Base-by-base conservation (phyloP, 2,888 invertebrate species). In the Himalopsyche tibetana region DNA sequence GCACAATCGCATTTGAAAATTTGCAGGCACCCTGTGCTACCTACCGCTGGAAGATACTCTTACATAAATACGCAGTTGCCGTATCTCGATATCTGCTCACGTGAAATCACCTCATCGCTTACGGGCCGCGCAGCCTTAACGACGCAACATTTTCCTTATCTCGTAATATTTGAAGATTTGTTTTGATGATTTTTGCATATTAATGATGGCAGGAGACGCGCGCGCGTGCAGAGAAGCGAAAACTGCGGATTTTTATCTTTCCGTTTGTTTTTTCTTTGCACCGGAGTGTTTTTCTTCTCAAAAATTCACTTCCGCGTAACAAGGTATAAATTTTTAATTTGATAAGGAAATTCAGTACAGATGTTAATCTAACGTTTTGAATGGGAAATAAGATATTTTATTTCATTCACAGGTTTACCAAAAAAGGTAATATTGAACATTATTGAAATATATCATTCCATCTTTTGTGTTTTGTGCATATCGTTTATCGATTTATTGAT, bases 141-240 rank as follows among this genome's bases (percentile, higher is more conserved):
- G 80, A 80, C 80, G 40, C 19, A 40, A 80, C 51, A 45, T 80
- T 80, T 80, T 80, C 80, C 80, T 80, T 80, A 80, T 80, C 80
- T 80, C 45, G 80, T 36, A 74, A 74, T 80, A 80, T 80, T 80
- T 80, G 80, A 80, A 80, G 80, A 45, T 80, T 80, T 80, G 80
- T 80, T 45, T 51, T 80, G 80, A 80, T 80, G 80, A 51, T 80
- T 45, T 80, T 80, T 80, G 45, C 80, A 80, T 80, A 80, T 80
- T 80, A 80, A 80, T 80, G 80, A 80, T 36, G 80, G n/a, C 11
- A 42, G 80, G 45, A 80, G 42, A 80, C 28, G 80, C 42, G 28
- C 42, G 80, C 42, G 80, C 80, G 45, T 45, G 51, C 80, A 9
- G 80, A 51, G 80, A 80, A 28, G 80, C 42, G 42, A 51, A 80